Evolutionary conservation across 2,888 invertebrate genomes (phyloP), one percentile per base, ranked within the genome.

Genomic region (Noctua janthe): DNA sequence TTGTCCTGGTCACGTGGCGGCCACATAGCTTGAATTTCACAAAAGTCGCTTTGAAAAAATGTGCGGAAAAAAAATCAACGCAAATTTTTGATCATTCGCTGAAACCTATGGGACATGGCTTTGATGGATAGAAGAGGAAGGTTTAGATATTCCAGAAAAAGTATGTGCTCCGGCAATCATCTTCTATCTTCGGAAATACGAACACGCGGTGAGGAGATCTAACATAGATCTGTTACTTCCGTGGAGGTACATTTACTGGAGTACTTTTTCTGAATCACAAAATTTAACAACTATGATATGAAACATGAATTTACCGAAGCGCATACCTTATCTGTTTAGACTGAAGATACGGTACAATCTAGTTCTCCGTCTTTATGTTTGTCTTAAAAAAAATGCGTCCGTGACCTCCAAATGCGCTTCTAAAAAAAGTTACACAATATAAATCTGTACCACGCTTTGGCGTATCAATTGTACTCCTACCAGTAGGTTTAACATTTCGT

Each of bases 11-110:
- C 35, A 29, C 23, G 51, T 29, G 29, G 29, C 17, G 23, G 29
- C 29, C 54, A 56, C 54, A 47, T 39, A n/a, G 56, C 20, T 69
- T 39, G 47, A n/a, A 67, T 80, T 56, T 39, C 17, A 67, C n/a
- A 47, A 20, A 8, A n/a, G 43, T 20, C n/a, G 47, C n/a, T 79
- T 78, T 43, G 39, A 11, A 23, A 43, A 15, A 69, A 47, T n/a
- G n/a, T 35, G 10, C 35, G 20, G 35, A 20, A 35, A 8, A 35
- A 64, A 39, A 10, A 20, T 13, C 13, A 49, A 39, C 35, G 49
- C 43, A 75, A 43, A n/a, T 54, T 51, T 51, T 75, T 10, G 43
- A 4, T 1, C 64, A 64, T 1, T 20, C 4, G 10, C 35, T 35
- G 4, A 20, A 35, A 64, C 29, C 13, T 64, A 64, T 35, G 15